Evolutionary conservation across 2,797 vertebrate species (phyloP).

Genomic region (Sebastes matsubarae): DNA sequence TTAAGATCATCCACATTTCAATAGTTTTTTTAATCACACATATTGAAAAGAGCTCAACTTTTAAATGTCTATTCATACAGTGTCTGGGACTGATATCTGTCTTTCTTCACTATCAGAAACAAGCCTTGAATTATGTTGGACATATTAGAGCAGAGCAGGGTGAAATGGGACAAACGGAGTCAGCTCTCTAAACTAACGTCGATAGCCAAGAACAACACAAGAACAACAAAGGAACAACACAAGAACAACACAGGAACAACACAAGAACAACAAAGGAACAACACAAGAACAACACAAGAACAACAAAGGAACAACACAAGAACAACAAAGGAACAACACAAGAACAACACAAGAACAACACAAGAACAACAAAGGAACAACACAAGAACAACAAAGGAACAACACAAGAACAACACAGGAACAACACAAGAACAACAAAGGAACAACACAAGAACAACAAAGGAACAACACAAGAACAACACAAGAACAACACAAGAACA

Average conservation of each 20-base stretch:
- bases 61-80: not conserved
- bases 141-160: not conserved
- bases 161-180: not conserved
- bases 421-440: not conserved
- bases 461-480: not conserved
- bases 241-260: not conserved
- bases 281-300: not conserved
- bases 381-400: not conserved
- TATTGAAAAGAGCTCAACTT: not conserved
- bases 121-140: not conserved
- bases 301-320: not conserved
- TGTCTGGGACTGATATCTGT: not conserved
- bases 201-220: not conserved
- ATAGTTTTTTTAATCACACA: not conserved
- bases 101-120: not conserved
- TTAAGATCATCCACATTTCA: not conserved
- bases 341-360: not conserved
- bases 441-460: not conserved
- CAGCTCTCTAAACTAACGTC: no score
- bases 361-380: no score
- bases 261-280: not conserved
- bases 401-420: not conserved
- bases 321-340: not conserved
- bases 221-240: not conserved
- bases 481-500: not conserved